A percentile compares a stretch with the other conserved stretches of the same genome.
Conservation (phyloP, 2,113 vertebrate species). For the Aix galericulata region DNA sequence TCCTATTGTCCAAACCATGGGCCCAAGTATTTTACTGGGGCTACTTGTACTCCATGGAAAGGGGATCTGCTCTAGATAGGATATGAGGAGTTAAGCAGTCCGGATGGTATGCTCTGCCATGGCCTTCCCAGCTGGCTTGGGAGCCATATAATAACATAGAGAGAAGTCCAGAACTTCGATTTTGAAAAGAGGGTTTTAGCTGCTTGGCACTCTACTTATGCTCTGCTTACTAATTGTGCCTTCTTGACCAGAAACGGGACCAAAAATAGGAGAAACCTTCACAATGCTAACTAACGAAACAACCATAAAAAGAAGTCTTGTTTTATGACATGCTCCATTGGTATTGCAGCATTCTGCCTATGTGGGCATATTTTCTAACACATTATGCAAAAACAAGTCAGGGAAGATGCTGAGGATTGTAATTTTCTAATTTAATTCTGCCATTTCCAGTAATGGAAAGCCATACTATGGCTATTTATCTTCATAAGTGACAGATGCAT, state of each 20-base stretch:
- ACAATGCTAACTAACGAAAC: slow-evolving; percentile 54
- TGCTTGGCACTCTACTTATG: background rate
- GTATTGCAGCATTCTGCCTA: slow-evolving; percentile 73
- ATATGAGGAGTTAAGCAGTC: background rate
- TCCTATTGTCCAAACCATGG: background rate
- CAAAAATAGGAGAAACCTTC: slow-evolving; percentile 52
- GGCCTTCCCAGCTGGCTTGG: background rate
- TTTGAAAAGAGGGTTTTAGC: background rate
- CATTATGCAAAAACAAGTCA: slow-evolving; percentile 82
- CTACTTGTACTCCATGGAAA: background rate
- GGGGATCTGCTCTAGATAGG: background rate
- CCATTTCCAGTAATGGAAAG: slow-evolving; percentile 85
- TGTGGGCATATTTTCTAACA: slow-evolving; percentile 81
- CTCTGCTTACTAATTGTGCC: background rate
- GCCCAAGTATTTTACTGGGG: background rate
- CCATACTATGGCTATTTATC: slow-evolving; percentile 77
- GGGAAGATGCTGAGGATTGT: slow-evolving; percentile 81
- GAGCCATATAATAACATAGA: background rate
- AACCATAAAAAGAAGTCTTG: slow-evolving; percentile 61
- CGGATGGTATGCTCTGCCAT: background rate
- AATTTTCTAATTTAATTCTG: slow-evolving; percentile 86
- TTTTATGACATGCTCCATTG: slow-evolving; percentile 69
- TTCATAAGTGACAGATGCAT: slow-evolving; percentile 84
- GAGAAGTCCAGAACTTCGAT: background rate
- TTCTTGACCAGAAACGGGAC: background rate